A percentile compares a stretch with the other conserved stretches of the same genome.
phyloP scores from a whole-genome alignment of 2,797 vertebrate genomes.

The Alauda arvensis region DNA sequence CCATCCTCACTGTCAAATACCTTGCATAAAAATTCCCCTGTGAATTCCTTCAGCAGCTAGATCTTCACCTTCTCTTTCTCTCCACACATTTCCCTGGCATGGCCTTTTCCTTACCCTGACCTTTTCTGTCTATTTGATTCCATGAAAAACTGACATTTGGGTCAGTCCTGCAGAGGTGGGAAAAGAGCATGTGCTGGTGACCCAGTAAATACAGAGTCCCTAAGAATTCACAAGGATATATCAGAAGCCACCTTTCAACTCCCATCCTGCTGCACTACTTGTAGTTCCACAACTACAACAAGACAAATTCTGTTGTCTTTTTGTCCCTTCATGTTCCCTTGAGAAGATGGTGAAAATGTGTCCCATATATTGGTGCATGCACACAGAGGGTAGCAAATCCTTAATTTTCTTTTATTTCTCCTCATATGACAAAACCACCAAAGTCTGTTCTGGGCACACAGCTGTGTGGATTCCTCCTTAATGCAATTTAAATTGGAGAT shows the following conservation, averaged over 20 bases:
- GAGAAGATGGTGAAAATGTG: neutral
- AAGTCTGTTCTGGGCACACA: neutral
- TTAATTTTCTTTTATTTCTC: neutral
- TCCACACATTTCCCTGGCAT: neutral
- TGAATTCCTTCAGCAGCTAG: neutral
- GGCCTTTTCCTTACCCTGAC: neutral
- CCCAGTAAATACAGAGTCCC: neutral
- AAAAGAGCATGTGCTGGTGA: neutral
- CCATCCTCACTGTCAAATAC: neutral
- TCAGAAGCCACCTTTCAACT: neutral
- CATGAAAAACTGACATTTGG: neutral
- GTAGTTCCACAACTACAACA: neutral
- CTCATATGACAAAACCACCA: neutral
- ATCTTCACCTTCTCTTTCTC: neutral
- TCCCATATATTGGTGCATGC: fast-evolving
- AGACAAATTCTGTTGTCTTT: fast-evolving
- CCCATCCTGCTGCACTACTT: neutral
- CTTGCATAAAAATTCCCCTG: neutral
- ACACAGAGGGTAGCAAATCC: neutral
- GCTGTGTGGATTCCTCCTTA: neutral
- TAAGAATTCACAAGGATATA: neutral
- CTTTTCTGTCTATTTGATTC: neutral
- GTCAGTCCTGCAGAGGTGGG: neutral
- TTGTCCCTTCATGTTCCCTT: neutral
- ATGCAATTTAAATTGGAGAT: neutral